Evolutionary conservation across 2,113 vertebrate genomes (phyloP), one percentile per base, ranked within the genome.

Genomic region (Neolamprologus hecqui): DNA sequence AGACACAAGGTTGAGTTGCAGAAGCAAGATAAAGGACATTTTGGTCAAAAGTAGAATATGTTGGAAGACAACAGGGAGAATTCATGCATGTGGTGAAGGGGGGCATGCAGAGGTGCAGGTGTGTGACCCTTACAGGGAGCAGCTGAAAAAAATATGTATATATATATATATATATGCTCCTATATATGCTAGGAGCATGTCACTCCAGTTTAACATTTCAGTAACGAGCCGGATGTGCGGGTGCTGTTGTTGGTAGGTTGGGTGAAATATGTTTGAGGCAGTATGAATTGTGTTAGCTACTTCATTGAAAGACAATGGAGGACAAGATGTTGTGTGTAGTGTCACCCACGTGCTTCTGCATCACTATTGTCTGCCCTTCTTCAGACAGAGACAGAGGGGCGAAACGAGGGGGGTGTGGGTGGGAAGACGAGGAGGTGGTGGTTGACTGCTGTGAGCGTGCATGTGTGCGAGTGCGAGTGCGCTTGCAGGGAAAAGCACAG

Each of bases 231-330:
- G 35, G 13, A 42, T 23, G n/a, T 63, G 12, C 9, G 33, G 26
- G 23, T 65, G 54, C 33, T 17, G 28, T 2, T 35, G 10, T 10
- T 81, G 79, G 40, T 23, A 58, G 68, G 37, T 15, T 55, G 47
- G 23, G 54, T 49, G 17, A 83, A 55, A 87, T 82, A 42, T 63
- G 35, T 68, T 81, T 23, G 54, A 89, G 79, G 85, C 58, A 90
- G 82, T 79, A 79, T 85, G 75, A 88, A 91, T 42, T 90, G 91
- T 91, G 88, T 84, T 84, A 84, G 89, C 89, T 85, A 91, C 91
- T 93, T 93, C 88, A 93, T 93, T 93, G 82, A 85, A 90, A 94
- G 85, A 94, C 93, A 94, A 95, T 93, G 89, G 92, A 84, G 90
- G 90, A 94, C 93, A 93, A 94, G 91, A 91, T 94, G 90, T 87